Percentiles rank a stretch among this genome's conserved stretches.
Evolutionary conservation across 2,113 vertebrate genomes (phyloP).

Genomic region (Lontra canadensis): DNA sequence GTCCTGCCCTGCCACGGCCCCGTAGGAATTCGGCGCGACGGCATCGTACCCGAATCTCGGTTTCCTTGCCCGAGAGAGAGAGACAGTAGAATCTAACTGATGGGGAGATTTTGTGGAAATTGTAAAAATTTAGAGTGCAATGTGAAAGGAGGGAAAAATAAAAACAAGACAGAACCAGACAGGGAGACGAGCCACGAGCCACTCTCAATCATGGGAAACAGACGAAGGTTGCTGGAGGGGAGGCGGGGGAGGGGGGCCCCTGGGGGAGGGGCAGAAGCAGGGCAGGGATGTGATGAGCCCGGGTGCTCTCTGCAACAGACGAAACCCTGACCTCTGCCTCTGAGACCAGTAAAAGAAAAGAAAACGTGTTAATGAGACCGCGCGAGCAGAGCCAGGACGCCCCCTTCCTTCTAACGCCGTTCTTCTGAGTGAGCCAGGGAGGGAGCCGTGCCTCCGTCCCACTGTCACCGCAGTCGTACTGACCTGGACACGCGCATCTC

Average conservation of each 20-base stretch:
- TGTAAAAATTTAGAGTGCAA: not conserved
- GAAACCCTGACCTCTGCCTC: not conserved
- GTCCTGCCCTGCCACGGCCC: not conserved
- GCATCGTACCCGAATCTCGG: too few relatives aligned
- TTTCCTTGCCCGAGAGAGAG: not conserved
- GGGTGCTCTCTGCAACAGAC: rapidly evolving
- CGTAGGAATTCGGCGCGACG: not conserved
- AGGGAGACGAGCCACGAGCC: too few relatives aligned
- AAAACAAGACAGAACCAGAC: too few relatives aligned
- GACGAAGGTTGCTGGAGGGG: too few relatives aligned
- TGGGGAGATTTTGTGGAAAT: not conserved
- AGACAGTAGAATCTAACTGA: not conserved
- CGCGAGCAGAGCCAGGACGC: not conserved
- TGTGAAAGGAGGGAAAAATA: too few relatives aligned
- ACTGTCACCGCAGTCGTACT: not conserved
- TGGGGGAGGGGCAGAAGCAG: too few relatives aligned
- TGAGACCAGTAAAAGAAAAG: not conserved
- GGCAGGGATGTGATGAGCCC: too few relatives aligned
- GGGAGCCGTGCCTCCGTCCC: not conserved
- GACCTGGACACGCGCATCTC: too few relatives aligned
- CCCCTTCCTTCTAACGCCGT: not conserved
- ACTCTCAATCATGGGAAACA: too few relatives aligned
- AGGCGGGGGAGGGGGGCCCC: too few relatives aligned
- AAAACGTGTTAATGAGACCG: not conserved
- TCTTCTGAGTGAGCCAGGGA: not conserved